Evolutionary conservation across 1,140 invertebrate species (phyloP), one percentile per base, ranked within the genome.

Genomic region (Drosophila subpulchrella): DNA sequence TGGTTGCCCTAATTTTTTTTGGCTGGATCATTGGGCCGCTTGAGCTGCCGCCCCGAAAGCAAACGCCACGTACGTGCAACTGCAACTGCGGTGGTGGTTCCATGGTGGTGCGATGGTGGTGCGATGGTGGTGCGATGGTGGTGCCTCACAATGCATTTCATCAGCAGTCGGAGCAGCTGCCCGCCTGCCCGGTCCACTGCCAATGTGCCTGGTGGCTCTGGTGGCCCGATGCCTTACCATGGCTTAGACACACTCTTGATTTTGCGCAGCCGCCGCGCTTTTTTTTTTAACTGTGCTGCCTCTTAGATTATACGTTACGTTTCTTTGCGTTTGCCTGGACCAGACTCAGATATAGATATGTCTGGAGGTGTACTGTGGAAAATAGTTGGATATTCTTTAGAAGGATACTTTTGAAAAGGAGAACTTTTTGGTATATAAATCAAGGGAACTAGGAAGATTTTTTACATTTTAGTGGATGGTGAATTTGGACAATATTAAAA

Each of bases 201-300:
- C 15, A 15, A 56, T 41, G 36, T 50, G 68, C 70, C 70, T 58
- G 38, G 55, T 70, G 65, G 66, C 62, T 59, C 55, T 50, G 60
- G 32, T 65, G 27, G 62, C 42, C 65, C 58, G 66, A 38, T 73
- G 66, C 66, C 67, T 72, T 60, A 48, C 75, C 70, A 58, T 58
- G 75, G 72, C 81, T 84, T 48, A 85, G 81, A 85, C 81, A 86
- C 83, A 88, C 83, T 88, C 83, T 88, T 88, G 83, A 88, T 88
- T 88, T 88, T 88, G 82, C 60, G 20, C 72, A 76, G 55, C 54
- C 41, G 67, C 66, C 34, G 39, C 47, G 12, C 32, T n/a, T 41
- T 32, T 71, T 51, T 59, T 38, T 48, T 55, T 46, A 20, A 12
- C 27, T 32, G 48, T 41, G 27, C 24, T 65, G 70, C 71, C 78